Conservation (phyloP, 2,113 vertebrate genomes). For the Recurvirostra avosetta region DNA sequence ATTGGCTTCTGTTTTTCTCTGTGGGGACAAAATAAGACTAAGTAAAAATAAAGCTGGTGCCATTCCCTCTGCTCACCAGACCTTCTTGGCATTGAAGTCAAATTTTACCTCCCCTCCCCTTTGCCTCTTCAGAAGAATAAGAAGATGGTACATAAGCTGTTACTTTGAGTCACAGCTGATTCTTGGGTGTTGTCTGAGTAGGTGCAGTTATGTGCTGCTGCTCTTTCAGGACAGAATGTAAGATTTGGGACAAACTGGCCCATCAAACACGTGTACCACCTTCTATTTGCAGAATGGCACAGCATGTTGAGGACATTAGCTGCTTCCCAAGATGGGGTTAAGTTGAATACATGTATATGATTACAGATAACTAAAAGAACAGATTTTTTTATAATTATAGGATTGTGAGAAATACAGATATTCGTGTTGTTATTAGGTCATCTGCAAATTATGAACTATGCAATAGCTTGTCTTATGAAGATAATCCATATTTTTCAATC, state of each 20-base stretch:
- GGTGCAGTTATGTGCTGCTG: neutral
- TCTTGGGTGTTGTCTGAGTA: neutral
- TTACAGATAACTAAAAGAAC: neutral
- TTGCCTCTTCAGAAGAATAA: neutral
- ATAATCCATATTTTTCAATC: neutral
- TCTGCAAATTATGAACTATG: neutral
- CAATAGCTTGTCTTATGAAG: neutral
- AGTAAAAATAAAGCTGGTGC: neutral
- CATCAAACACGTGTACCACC: neutral
- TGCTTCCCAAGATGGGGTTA: neutral
- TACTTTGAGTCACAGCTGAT: neutral
- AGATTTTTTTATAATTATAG: neutral
- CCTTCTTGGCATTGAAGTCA: neutral
- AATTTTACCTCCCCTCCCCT: neutral
- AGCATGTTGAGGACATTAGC: neutral
- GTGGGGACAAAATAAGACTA: neutral
- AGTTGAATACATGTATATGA: neutral
- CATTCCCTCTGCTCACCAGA: neutral
- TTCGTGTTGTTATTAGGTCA: neutral
- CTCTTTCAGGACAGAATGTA: neutral
- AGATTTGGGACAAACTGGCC: neutral
- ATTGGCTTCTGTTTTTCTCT: neutral
- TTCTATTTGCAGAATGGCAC: neutral
- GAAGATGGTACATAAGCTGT: neutral
- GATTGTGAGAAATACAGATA: neutral